phyloP scores from a whole-genome alignment of 2,797 vertebrate genomes.

The Nyctibius grandis region DNA sequence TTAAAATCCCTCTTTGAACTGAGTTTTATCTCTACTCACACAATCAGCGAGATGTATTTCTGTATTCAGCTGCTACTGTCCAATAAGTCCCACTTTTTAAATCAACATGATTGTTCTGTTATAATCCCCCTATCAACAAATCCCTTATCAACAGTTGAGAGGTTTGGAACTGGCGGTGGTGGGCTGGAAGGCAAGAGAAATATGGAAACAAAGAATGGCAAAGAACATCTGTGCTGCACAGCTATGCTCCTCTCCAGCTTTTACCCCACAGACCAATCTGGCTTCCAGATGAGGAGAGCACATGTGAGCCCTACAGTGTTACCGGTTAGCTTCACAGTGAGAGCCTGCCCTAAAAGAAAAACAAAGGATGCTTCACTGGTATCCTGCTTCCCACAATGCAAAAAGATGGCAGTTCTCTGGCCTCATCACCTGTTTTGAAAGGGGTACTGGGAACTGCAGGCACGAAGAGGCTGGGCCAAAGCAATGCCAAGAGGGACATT shows the following conservation, averaged over 20 bases:
- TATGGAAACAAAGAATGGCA: background rate
- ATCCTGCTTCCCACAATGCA: background rate
- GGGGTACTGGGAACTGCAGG: background rate
- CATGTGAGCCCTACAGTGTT: background rate
- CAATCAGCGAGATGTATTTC: background rate
- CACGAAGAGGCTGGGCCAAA: background rate
- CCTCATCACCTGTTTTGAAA: background rate
- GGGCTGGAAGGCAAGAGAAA: background rate
- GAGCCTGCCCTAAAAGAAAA: background rate
- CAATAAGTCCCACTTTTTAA: conserved; percentile 17
- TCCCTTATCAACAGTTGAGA: background rate
- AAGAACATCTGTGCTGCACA: conserved; percentile 5
- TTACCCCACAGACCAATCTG: background rate
- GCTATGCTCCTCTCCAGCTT: background rate
- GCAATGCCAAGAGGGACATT: background rate
- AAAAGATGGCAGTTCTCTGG: background rate
- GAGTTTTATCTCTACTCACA: conserved; percentile 29
- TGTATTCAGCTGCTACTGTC: background rate
- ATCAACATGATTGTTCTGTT: background rate
- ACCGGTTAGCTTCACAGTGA: background rate
- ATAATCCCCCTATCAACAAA: conserved; percentile 24
- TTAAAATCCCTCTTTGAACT: conserved; percentile 5
- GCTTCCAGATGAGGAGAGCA: background rate
- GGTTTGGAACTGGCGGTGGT: background rate
- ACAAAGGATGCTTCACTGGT: background rate